Evolutionary conservation across 2,113 vertebrate species (phyloP), one percentile per base, ranked within the genome.

Genomic region (Lycaon pictus): DNA sequence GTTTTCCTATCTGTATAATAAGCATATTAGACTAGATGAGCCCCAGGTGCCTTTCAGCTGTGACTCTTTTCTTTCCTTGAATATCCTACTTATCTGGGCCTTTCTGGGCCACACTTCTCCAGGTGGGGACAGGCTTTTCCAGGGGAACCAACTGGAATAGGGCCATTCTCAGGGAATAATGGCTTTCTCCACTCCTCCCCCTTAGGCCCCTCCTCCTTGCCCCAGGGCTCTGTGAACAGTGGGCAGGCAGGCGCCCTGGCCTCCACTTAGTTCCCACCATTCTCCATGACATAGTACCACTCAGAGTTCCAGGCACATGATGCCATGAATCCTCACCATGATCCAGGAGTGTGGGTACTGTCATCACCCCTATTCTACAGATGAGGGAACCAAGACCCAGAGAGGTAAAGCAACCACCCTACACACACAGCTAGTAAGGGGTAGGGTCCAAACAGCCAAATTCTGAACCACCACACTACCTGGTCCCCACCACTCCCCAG

Each of bases 1-100:
- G 92, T 93, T 92, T 97, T 86, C 48, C 32, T 48, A 56, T 69
- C 71, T 86, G 22, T 90, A 53, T 69, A 80, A 65, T 53, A 72
- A 72, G 76, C 43, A 85, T 56, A 62, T 29, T 23, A 32, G 19
- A 82, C 16, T 35, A 86, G 63, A 62, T 25, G 25, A 79, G 35
- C n/a, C 17, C n/a, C 53, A 35, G 11, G 11, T 96, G 15, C 65
- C 48, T 86, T 65, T 63, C 37, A 74, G 48, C 32, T 74, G 15
- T 81, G 86, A 71, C n/a, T 94, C 60, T 86, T 88, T 25, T n/a
- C 48, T 88, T 90, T 32, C 69, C 56, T 85, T n/a, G 17, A 83
- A 87, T 20, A 88, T 9, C 5, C 79, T 37, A 27, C 67, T 11
- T 43, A 37, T 67, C 32, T 35, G 23, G 13, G 43, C 71, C 32